Evolutionary conservation across 1,140 invertebrate species (phyloP), one percentile per base, ranked within the genome.

Genomic region (Trigoniulus corallinus): DNA sequence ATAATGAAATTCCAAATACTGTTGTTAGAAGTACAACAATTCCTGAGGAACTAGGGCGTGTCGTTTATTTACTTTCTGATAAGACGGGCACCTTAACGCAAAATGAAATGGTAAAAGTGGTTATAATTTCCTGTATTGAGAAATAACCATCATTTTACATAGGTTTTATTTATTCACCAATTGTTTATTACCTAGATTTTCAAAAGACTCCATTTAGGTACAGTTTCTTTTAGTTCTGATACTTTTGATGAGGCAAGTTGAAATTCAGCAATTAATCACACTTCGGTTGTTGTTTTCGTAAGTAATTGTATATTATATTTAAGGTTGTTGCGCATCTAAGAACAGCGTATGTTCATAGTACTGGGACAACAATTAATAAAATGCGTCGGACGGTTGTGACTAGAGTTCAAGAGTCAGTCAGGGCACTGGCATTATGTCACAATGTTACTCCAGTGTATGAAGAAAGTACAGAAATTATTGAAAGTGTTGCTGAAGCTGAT

Each of bases 21-120:
- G 87, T 96, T n/a, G 93, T 96, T 48, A 74, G 96, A n/a, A 94
- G 87, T 40, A 97, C 92, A 0, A 98, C 94, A 1, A 98, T 99
- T 58, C 89, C 94, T 0, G 96, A 99, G 71, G 95, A 99, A 68
- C 67, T 96, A n/a, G 93, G 93, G 0, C 70, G 95, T 45, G 93
- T 98, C 57, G 86, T 84, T 1, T 98, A 97, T 67, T 70, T 98
- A 42, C 67, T 98, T 1, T 91, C 88, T 0, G 96, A 99, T 64
- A 99, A 99, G 72, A 99, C 95, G 0, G 96, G 95, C 3, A 99
- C 96, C 0, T 70, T 98, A 2, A 99, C 96, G 0, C 91, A 96
- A 67, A 99, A 99, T 69, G 92, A 94, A 64, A 99, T 98, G 96
- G 82, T 72, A 20, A 63, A 47, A 26, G 21, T 24, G 21, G 4